Conservation (phyloP, 2,797 vertebrate genomes). For the Erpetoichthys calabaricus region DNA sequence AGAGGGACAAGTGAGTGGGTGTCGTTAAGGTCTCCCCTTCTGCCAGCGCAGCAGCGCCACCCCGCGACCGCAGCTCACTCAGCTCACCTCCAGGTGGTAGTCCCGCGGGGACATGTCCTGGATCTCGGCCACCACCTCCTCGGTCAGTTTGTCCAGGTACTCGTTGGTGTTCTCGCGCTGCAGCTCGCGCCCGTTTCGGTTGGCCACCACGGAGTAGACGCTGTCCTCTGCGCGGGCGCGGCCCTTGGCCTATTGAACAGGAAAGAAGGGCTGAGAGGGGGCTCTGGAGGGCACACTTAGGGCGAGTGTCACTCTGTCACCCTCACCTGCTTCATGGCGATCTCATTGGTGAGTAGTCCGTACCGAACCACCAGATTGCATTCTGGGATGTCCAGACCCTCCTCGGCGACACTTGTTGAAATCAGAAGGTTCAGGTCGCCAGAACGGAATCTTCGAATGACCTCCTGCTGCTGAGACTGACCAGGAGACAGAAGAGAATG, state of each 20-base stretch:
- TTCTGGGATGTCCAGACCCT: constrained; percentile 79
- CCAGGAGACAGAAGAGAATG: background rate
- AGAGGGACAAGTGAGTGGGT: background rate
- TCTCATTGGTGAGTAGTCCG: constrained; percentile 86
- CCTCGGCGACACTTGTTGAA: constrained; percentile 83
- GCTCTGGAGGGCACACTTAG: background rate
- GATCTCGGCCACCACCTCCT: constrained; percentile 47
- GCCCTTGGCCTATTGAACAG: constrained; percentile 60
- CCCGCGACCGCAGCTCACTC: background rate
- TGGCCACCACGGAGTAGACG: constrained; percentile 67
- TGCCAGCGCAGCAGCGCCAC: no score
- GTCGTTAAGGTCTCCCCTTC: background rate
- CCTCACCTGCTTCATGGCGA: constrained; percentile 69
- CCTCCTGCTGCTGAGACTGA: constrained; percentile 53
- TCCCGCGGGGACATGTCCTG: constrained; percentile 49
- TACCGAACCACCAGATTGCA: constrained; percentile 87
- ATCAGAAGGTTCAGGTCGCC: constrained; percentile 74
- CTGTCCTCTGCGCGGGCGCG: constrained; percentile 69
- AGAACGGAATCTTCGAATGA: constrained; percentile 55
- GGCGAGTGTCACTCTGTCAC: background rate
- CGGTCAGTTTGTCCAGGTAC: constrained; percentile 55
- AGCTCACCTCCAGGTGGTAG: constrained; percentile 55
- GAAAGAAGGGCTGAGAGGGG: background rate
- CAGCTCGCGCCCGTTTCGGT: constrained; percentile 50
- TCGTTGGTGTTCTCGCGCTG: constrained; percentile 61